Percentiles rank a stretch among this genome's conserved stretches.
Conservation (phyloP, 2,797 vertebrate genomes). For the Tachyglossus aculeatus region DNA sequence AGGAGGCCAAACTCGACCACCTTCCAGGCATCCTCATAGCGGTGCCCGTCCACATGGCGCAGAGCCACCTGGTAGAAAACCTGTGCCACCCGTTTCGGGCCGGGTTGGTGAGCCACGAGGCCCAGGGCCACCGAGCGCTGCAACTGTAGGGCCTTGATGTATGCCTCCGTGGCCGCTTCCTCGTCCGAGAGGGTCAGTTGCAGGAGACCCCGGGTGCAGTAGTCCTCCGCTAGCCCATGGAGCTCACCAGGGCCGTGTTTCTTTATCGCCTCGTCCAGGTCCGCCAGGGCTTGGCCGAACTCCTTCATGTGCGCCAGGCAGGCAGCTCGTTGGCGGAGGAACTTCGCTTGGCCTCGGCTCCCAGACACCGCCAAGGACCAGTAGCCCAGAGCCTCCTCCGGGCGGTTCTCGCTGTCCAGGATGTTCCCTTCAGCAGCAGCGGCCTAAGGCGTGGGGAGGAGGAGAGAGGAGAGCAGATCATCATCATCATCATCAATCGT, state of each 20-base stretch:
- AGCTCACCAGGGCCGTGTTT: constrained; percentile 60
- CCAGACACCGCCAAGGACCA: constrained; percentile 83
- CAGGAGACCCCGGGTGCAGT: constrained; percentile 81
- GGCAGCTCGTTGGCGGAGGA: constrained; percentile 80
- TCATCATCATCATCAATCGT: too few species aligned
- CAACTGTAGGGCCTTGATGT: constrained; percentile 80
- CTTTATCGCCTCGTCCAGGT: constrained; percentile 82
- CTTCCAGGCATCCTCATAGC: constrained; percentile 80
- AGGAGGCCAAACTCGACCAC: constrained; percentile 81
- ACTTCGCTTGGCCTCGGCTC: constrained; percentile 58
- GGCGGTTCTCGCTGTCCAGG: constrained; percentile 65
- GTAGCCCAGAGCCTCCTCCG: constrained; percentile 78
- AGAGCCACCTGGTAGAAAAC: constrained; percentile 78
- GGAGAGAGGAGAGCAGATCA: fast-evolving
- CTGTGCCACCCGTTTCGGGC: constrained; percentile 68
- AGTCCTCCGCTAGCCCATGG: constrained; percentile 73
- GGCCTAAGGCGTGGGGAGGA: constrained; percentile 67
- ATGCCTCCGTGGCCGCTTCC: constrained; percentile 79
- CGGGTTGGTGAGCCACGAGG: constrained; percentile 72
- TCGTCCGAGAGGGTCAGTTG: constrained; percentile 76
- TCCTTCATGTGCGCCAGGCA: constrained; percentile 80
- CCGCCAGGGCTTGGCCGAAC: constrained; percentile 75
- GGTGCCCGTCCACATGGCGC: constrained; percentile 73
- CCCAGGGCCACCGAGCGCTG: constrained; percentile 70
- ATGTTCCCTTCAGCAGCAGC: constrained; percentile 82